Base-by-base conservation (phyloP, 2,113 vertebrate species). In the Sylvilagus bachmani region DNA sequence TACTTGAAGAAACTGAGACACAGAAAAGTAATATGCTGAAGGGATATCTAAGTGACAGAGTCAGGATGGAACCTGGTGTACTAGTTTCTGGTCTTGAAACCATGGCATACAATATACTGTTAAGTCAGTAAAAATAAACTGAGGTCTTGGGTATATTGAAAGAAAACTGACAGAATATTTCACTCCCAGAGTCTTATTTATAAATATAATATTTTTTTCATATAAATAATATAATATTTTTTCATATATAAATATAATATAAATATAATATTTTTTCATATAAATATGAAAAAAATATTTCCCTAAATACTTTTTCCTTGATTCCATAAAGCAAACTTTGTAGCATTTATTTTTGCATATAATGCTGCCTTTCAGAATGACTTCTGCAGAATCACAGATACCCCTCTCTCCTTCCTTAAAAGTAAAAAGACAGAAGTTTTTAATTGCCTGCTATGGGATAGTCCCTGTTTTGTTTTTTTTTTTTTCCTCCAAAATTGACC, bases 121-220 rank as follows among this genome's bases (percentile, higher is more conserved):
- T 36, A 78, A 74, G 3, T 0, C 29, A 62, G 29, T 86, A 78
- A 89, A 86, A 93, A 71, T 93, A 84, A 70, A 55, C 64, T 21
- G 74, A 93, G 12, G 25, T 89, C 19, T 79, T 90, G 17, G 31
- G 27, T 74, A 3, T 90, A 12, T 79, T 91, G 49, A 86, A 91
- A 78, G 85, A 91, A 89, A 86, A 49, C 29, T 71, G 25, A 4
- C 14, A 89, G 70, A 51, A 71, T 95, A 78, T 53, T 89, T 93
- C 14, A 86, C 93, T 92, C 49, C 53, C 69, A 73, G 38, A 71
- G 13, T 78, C 31, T 86, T 83, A 87, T 29, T 91, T 85, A 69
- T 74, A 38, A 66, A 88, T n/a, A n/a, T n/a, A n/a, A n/a, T n/a
- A n/a, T n/a, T n/a, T n/a, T n/a, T n/a, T n/a, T n/a, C n/a, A n/a